Evolutionary conservation across 1,140 invertebrate genomes (phyloP), one percentile per base, ranked within the genome.

Genomic region (Rhizoglyphus robini): DNA sequence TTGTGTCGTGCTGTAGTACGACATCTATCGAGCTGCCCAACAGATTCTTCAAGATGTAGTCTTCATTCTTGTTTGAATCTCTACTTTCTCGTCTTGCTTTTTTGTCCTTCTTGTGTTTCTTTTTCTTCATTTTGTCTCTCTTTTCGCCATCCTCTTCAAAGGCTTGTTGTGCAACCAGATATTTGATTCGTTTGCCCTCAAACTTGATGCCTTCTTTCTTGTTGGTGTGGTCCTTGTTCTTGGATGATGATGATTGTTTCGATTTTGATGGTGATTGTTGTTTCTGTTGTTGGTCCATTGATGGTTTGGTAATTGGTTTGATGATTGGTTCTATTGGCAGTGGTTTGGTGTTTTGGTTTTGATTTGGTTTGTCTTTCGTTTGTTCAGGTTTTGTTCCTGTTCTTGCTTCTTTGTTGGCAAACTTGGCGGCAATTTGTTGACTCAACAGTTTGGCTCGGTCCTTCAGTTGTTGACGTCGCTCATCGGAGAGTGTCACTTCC

Each of bases 21-120:
- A 80, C 79, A 63, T 83, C 78, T 3, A 84, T 75, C 58, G 83
- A 78, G 76, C 85, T 86, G 46, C 82, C 79, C 70, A 88, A 87
- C 36, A 88, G 73, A 72, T 83, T 85, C 25, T 79, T 75, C 2
- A 88, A 74, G 1, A 88, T 84, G 73, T 87, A 88, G 70, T 86
- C 82, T 76, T 88, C 84, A 70, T 85, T 80, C 32, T 78, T 72
- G 65, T n/a, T n/a, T n/a, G n/a, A n/a, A n/a, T n/a, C n/a, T n/a
- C n/a, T n/a, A n/a, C n/a, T n/a, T n/a, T n/a, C n/a, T n/a, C n/a
- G n/a, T n/a, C n/a, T n/a, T n/a, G n/a, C n/a, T n/a, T n/a, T n/a
- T n/a, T n/a, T n/a, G n/a, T n/a, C n/a, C n/a, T n/a, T n/a, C n/a
- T 68, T 74, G 38, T 70, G 57, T 46, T 73, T 66, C 15, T 70